These are phyloP conservation scores for Rotaria socialis DNA, from an alignment of 2,888 invertebrate species.

Conservation along the genomic window DNA sequence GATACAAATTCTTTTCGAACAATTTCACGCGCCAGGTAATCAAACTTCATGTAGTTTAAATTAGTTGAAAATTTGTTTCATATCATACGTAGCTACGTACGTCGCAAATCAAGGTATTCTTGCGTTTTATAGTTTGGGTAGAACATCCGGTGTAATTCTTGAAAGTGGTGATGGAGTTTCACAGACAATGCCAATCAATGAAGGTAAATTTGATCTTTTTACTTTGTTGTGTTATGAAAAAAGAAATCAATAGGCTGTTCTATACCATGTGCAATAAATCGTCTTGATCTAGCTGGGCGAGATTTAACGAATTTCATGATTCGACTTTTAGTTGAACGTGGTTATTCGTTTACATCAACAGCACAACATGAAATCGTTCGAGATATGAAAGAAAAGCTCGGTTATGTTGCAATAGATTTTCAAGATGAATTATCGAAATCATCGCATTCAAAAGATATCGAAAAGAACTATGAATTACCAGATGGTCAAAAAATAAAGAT, in stretches of 20 bases:
- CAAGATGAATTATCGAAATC: constrained; percentile 44
- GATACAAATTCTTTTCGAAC: constrained; percentile 64
- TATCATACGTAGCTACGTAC: constrained; percentile 62
- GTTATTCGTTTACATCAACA: constrained; percentile 60
- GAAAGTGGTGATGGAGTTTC: constrained; percentile 93
- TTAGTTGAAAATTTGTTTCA: no score
- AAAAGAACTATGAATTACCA: constrained; percentile 47
- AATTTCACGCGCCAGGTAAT: constrained; percentile 65
- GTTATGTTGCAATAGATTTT: constrained; percentile 86
- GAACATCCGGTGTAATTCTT: constrained; percentile 88
- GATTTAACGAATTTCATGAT: constrained; percentile 93
- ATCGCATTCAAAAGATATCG: constrained; percentile 53
- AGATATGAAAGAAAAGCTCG: constrained; percentile 87
- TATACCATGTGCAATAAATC: constrained; percentile 88
- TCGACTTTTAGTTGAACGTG: constrained; percentile 73
- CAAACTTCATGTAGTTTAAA: no score
- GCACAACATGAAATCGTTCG: constrained; percentile 88
- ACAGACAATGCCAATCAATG: constrained; percentile 90
- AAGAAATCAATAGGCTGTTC: constrained; percentile 66
- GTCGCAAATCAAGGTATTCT: constrained; percentile 80
- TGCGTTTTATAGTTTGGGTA: constrained; percentile 83
- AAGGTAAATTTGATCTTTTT: constrained; percentile 62
- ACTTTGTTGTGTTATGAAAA: background rate
- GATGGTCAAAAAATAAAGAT: constrained; percentile 48
- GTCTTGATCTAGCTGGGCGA: constrained; percentile 90